Evolutionary conservation across 2,113 vertebrate species (phyloP).

Genomic region (Ellobius talpinus): DNA sequence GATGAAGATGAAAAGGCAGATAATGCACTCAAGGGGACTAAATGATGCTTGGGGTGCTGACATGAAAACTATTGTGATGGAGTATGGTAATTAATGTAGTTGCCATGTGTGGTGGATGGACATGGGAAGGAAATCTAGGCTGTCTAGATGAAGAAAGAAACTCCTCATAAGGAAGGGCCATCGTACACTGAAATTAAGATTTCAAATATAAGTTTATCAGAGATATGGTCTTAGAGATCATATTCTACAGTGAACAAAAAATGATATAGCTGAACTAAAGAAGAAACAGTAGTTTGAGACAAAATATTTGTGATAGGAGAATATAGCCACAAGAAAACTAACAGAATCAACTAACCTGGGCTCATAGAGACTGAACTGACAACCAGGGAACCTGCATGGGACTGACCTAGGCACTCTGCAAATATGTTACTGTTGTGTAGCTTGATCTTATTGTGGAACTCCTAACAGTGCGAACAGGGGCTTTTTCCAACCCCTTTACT

Average conservation of each 20-base stretch:
- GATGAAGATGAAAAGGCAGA: slow-evolving; percentile 1
- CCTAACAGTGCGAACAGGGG: not conserved
- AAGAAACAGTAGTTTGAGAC: not conserved
- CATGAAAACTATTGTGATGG: not conserved
- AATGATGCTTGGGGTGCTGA: not conserved
- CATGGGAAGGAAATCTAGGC: not conserved
- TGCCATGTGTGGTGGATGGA: not conserved
- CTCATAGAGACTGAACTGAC: not conserved
- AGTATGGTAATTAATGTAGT: not conserved
- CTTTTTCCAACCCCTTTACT: not conserved
- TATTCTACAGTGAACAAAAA: slow-evolving; percentile 2
- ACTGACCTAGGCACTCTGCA: not conserved
- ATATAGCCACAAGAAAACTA: not conserved
- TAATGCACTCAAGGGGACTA: not conserved
- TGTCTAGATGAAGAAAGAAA: not conserved
- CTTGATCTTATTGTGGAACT: not conserved
- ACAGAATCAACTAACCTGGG: not conserved
- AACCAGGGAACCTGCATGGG: not conserved
- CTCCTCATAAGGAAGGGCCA: not conserved
- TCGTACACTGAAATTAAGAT: not conserved
- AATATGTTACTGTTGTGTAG: not conserved
- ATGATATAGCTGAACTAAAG: not conserved
- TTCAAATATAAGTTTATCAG: slow-evolving; percentile 35
- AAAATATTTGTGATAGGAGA: not conserved
- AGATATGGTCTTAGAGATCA: not conserved